A percentile compares a stretch with the other conserved stretches of the same genome.
phyloP scores from a whole-genome alignment of 2,888 invertebrate genomes.

The Pristionchus maxplancki region DNA sequence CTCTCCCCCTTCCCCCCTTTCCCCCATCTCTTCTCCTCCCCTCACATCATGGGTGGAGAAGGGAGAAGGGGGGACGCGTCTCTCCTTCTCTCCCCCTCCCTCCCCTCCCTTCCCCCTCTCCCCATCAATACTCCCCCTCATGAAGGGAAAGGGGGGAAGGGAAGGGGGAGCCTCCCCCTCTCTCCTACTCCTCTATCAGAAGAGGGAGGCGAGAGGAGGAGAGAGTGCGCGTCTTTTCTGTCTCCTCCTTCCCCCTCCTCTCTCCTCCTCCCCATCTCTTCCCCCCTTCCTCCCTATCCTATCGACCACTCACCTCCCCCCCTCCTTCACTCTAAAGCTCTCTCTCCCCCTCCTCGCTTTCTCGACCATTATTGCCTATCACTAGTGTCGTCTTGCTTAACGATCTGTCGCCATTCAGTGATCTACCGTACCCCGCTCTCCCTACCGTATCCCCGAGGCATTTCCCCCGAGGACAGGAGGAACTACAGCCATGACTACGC shows the following conservation, averaged over 20 bases:
- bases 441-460: neutral
- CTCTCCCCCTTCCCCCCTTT: neutral
- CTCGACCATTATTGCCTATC: slow-evolving; percentile 23
- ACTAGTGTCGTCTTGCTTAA: neutral
- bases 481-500: neutral
- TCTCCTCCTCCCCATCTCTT: neutral
- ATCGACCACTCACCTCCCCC: slow-evolving; percentile 24
- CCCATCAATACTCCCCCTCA: slow-evolving; percentile 31
- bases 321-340: slow-evolving; percentile 37
- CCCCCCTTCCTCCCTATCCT: neutral
- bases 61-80: neutral
- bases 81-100: neutral
- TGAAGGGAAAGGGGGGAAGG: neutral
- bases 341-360: neutral
- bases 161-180: neutral
- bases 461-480: neutral
- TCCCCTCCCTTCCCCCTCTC: neutral
- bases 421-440: neutral
- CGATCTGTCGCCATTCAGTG: neutral
- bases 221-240: neutral
- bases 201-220: neutral
- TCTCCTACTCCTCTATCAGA: neutral
- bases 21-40: slow-evolving; percentile 2
- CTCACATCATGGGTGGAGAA: neutral
- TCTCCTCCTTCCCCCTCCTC: neutral